These are phyloP conservation scores for Ceratina japonica DNA, from an alignment of 1,140 invertebrate species.

Conservation along the genomic window DNA sequence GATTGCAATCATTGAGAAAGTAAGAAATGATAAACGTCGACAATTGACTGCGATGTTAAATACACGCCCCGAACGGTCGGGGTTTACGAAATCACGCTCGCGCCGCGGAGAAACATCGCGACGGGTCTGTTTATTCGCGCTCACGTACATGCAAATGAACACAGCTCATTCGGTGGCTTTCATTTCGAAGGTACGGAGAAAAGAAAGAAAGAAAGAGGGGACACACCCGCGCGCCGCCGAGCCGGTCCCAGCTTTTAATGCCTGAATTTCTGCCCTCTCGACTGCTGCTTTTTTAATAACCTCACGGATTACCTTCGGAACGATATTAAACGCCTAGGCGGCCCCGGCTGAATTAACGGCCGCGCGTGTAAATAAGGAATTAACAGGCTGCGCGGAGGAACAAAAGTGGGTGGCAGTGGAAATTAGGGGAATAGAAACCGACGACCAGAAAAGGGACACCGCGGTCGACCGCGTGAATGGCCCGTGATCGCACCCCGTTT, in stretches of 20 bases:
- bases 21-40: too few species aligned
- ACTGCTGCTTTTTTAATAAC: constrained; percentile 28
- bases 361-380: constrained; percentile 12
- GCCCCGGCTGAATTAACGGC: constrained; percentile 11
- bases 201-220: too few species aligned
- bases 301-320: constrained; percentile 18
- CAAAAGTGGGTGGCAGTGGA: background rate
- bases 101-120: background rate
- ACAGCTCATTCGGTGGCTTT: background rate
- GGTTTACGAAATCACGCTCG: background rate
- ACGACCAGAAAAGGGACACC: background rate
- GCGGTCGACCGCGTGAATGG: background rate
- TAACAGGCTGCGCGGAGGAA: constrained; percentile 10
- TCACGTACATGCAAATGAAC: constrained; percentile 30
- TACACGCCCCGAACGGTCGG: too few species aligned
- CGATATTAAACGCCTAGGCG: constrained; percentile 17
- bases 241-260: constrained; percentile 1
- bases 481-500: background rate
- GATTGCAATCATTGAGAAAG: too few species aligned
- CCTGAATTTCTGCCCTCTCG: constrained; percentile 18
- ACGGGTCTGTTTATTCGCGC: constrained; percentile 2
- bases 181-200: background rate
- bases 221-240: too few species aligned
- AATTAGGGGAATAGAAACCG: constrained; percentile 20
- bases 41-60: too few species aligned